phyloP scores from a whole-genome alignment of 2,888 invertebrate species.

The Scaptomyza caliginosa region DNA sequence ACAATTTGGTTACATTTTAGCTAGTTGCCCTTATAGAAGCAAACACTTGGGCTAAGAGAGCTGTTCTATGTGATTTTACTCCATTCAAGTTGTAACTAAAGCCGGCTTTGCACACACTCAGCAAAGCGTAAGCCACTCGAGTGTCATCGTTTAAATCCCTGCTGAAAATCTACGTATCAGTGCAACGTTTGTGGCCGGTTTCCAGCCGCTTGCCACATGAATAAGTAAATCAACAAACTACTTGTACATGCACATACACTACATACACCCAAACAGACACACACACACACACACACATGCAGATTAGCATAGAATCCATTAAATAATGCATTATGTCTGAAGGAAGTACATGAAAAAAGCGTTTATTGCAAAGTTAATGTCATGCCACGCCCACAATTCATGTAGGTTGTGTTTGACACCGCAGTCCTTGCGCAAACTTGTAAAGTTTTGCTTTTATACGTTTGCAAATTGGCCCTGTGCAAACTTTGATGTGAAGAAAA shows the following conservation, averaged over 20 bases:
- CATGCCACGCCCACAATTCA: slow-evolving; percentile 17
- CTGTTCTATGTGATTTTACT: neutral
- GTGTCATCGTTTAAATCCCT: slow-evolving; percentile 23
- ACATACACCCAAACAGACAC: neutral
- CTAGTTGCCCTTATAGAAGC: neutral
- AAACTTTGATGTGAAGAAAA: slow-evolving; percentile 14
- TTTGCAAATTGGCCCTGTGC: slow-evolving; percentile 21
- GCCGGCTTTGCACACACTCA: slow-evolving; percentile 12
- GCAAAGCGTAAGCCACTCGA: slow-evolving; percentile 12
- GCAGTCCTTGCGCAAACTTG: slow-evolving; percentile 13
- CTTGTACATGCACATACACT: slow-evolving; percentile 9
- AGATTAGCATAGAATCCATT: slow-evolving; percentile 17
- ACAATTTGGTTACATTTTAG: neutral
- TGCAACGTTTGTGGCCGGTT: slow-evolving; percentile 14
- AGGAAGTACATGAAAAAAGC: slow-evolving; percentile 24
- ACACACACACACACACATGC: neutral
- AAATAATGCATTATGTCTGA: slow-evolving; percentile 55
- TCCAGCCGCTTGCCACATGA: slow-evolving; percentile 41
- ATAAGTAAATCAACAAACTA: slow-evolving; percentile 56
- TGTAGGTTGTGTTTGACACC: slow-evolving; percentile 2
- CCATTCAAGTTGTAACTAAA: slow-evolving; percentile 8
- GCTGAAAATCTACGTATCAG: slow-evolving; percentile 10
- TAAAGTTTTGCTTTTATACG: slow-evolving; percentile 27
- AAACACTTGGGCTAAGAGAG: neutral
- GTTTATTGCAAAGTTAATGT: slow-evolving; percentile 24